Evolutionary conservation across 2,797 vertebrate genomes (phyloP).

Genomic region (Oreonectes daqikongensis): DNA sequence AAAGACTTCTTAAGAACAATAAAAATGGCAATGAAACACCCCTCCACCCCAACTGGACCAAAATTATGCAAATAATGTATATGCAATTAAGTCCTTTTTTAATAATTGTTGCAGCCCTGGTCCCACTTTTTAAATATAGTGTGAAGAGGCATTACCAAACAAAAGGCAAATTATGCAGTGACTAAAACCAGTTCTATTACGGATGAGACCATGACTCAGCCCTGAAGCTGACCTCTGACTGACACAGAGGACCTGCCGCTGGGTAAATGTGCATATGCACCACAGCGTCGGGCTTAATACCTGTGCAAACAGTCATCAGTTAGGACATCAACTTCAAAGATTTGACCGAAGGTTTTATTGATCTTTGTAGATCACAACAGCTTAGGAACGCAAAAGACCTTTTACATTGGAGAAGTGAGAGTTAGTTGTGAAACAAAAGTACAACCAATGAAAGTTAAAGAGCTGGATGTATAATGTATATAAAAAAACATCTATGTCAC

Average conservation of each 20-base stretch:
- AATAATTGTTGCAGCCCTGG: not conserved
- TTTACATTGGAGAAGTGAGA: slow-evolving; percentile 66
- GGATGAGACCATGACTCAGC: slow-evolving; percentile 18
- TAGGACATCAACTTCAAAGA: slow-evolving; percentile 10
- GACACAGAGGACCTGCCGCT: not conserved
- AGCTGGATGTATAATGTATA: not conserved
- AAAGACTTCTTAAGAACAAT: too few species aligned
- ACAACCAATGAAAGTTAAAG: not conserved
- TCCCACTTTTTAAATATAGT: slow-evolving; percentile 9
- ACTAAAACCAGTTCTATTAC: slow-evolving; percentile 1
- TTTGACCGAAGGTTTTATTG: slow-evolving; percentile 54
- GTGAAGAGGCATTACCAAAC: not conserved
- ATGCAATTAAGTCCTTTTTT: not conserved
- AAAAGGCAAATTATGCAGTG: slow-evolving; percentile 1
- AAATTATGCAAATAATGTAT: slow-evolving; percentile 7
- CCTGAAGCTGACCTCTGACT: slow-evolving; percentile 31
- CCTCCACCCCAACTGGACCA: not conserved
- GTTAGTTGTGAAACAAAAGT: slow-evolving; percentile 71
- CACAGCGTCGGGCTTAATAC: not conserved
- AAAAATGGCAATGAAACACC: not conserved
- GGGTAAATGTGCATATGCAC: slow-evolving; percentile 12
- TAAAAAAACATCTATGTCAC: too few species aligned
- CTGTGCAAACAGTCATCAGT: slow-evolving; percentile 7
- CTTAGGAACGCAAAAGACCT: slow-evolving; percentile 57
- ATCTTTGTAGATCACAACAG: slow-evolving; percentile 34